These are phyloP conservation scores for Andrena praecox DNA, from an alignment of 2,888 invertebrate species.

Conservation along the genomic window DNA sequence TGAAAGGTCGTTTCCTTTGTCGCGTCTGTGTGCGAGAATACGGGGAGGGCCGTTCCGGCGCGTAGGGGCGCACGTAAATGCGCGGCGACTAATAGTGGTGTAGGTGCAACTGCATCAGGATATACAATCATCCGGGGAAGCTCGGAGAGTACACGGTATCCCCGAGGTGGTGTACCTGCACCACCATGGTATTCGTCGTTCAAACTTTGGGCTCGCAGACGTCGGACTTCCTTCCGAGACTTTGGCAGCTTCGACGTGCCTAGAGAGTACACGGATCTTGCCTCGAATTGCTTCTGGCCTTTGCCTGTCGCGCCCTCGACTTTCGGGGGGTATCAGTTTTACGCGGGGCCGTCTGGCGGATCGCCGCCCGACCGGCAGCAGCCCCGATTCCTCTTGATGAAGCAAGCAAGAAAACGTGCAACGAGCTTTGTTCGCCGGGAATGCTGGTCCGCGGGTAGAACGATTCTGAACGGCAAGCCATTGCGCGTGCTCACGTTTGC, in stretches of 20 bases:
- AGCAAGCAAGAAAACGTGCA: slow-evolving; percentile 2
- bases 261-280: slow-evolving; percentile 55
- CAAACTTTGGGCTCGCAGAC: slow-evolving; percentile 62
- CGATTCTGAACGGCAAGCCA: not conserved
- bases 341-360: slow-evolving; percentile 41
- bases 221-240: slow-evolving; percentile 61
- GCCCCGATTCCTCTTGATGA: not conserved
- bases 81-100: slow-evolving; percentile 13
- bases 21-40: slow-evolving; percentile 55
- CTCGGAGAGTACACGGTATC: slow-evolving; percentile 55
- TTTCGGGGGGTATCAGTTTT: slow-evolving; percentile 61
- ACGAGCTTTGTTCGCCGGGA: not conserved
- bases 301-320: slow-evolving; percentile 50
- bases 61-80: slow-evolving; percentile 17
- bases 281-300: slow-evolving; percentile 72
- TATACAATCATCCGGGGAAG: slow-evolving; percentile 57
- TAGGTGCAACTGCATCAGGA: slow-evolving; percentile 35
- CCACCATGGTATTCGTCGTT: slow-evolving; percentile 46
- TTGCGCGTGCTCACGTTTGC: not conserved
- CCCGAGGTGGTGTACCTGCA: slow-evolving; percentile 57
- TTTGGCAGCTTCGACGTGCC: slow-evolving; percentile 60
- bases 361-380: not conserved
- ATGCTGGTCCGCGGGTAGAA: not conserved
- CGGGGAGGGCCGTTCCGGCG: slow-evolving; percentile 35
- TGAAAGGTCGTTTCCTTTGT: slow-evolving; percentile 75